Evolutionary conservation across 1,140 invertebrate genomes (phyloP).

Genomic region (Globodera rostochiensis): DNA sequence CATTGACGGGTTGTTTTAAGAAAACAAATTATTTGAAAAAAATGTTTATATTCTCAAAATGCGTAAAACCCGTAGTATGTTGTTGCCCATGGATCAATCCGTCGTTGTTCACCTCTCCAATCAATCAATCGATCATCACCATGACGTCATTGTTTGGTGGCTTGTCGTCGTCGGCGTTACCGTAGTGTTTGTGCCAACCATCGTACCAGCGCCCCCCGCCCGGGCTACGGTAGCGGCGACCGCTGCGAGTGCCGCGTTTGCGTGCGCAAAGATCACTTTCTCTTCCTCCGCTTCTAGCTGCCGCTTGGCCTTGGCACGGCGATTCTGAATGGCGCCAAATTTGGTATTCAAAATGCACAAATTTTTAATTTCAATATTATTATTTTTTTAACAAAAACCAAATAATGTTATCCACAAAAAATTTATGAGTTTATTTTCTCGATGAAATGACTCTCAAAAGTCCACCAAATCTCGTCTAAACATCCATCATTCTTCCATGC

Average conservation of each 20-base stretch:
- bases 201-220: background rate
- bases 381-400: slow-evolving; percentile 2
- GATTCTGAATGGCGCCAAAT: slow-evolving; percentile 77
- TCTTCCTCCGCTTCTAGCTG: slow-evolving; percentile 83
- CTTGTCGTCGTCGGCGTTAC: too few species aligned
- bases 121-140: too few species aligned
- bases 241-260: slow-evolving; percentile 31
- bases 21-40: too few species aligned
- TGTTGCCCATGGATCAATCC: too few species aligned
- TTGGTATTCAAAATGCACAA: slow-evolving; percentile 24
- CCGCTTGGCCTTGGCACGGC: slow-evolving; percentile 88
- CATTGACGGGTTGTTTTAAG: too few species aligned
- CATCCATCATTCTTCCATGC: slow-evolving; percentile 8
- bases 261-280: slow-evolving; percentile 62
- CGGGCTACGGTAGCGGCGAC: slow-evolving; percentile 14
- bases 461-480: slow-evolving; percentile 32
- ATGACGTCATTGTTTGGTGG: too few species aligned
- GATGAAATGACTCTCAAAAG: slow-evolving; percentile 5
- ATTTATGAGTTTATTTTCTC: slow-evolving; percentile 26
- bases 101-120: too few species aligned
- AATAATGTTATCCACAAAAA: slow-evolving; percentile 11
- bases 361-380: slow-evolving; percentile 31
- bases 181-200: too few species aligned
- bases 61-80: too few species aligned
- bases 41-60: too few species aligned